phyloP scores from a whole-genome alignment of 2,113 vertebrate species.

The Strix uralensis region DNA sequence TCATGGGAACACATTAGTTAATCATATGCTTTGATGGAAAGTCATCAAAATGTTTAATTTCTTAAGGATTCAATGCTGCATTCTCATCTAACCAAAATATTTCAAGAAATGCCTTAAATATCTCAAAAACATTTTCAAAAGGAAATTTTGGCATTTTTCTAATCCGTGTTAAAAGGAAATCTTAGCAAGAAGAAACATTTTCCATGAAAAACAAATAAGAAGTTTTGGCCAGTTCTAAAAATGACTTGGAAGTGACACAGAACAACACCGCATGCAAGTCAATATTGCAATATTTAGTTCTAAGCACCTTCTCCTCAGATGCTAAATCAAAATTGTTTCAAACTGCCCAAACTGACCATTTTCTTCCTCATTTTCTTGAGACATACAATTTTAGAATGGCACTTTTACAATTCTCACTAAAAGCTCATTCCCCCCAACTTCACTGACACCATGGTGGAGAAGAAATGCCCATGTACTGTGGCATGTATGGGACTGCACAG shows the following conservation, averaged over 20 bases:
- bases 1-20: not conserved
- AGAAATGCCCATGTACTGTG: not conserved
- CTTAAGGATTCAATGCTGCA: not conserved
- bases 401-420: not conserved
- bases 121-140: not conserved
- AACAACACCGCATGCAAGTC: not conserved
- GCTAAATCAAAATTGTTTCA: not conserved
- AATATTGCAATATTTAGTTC: not conserved
- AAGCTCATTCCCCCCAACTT: not conserved
- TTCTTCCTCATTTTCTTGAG: not conserved
- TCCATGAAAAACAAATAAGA: not conserved
- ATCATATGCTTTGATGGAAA: not conserved
- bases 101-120: not conserved
- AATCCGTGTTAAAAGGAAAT: not conserved
- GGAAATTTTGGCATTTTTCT: not conserved
- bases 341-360: not conserved
- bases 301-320: not conserved
- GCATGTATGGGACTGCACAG: not conserved
- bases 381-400: not conserved
- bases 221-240: not conserved
- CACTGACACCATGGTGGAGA: not conserved
- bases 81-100: not conserved
- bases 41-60: not conserved
- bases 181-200: not conserved
- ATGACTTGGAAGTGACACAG: not conserved